Base-by-base conservation (phyloP, 2,888 invertebrate genomes). In the Vandiemenella viatica region DNA sequence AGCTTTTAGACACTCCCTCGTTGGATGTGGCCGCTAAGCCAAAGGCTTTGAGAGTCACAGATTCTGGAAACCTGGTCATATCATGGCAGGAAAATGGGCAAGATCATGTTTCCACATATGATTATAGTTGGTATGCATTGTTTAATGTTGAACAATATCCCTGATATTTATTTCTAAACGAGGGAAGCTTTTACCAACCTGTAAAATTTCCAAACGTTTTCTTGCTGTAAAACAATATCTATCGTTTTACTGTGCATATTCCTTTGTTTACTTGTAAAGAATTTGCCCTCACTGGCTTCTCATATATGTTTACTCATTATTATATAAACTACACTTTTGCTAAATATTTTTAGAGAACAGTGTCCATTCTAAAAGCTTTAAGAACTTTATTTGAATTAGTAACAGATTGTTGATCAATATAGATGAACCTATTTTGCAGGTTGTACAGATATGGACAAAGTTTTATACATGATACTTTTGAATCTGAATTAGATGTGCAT, bases 401-500 rank as follows among this genome's bases (percentile, higher is more conserved):
- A n/a, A n/a, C n/a, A n/a, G n/a, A n/a, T n/a, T n/a, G n/a, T n/a
- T n/a, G n/a, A n/a, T n/a, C n/a, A n/a, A n/a, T n/a, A n/a, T n/a
- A n/a, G n/a, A n/a, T n/a, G n/a, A n/a, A n/a, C n/a, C 40, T 19
- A 47, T 37, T 43, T 37, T 43, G 5, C 51, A 63, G 63, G 62
- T 54, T 63, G 37, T 60, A 60, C 46, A 58, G 58, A 37, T 62
- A 61, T 51, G 62, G 63, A 13, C 59, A 58, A 48, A 59, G 59
- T 43, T 63, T 63, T 53, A 60, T 60, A 46, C 56, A 60, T 41
- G 61, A 63, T 37, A 59, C 56, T 8, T 61, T 61, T 51, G 60
- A 59, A 19, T 54, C 54, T 6, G 53, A 55, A 17, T 54, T 45
- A 6, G 52, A 49, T 38, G 46, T 32, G n/a, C 38, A 37, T 17